Evolutionary conservation across 37 sponge, comb jelly and placozoan species (phyloP).

Genomic region (Tethya wilhelma): DNA sequence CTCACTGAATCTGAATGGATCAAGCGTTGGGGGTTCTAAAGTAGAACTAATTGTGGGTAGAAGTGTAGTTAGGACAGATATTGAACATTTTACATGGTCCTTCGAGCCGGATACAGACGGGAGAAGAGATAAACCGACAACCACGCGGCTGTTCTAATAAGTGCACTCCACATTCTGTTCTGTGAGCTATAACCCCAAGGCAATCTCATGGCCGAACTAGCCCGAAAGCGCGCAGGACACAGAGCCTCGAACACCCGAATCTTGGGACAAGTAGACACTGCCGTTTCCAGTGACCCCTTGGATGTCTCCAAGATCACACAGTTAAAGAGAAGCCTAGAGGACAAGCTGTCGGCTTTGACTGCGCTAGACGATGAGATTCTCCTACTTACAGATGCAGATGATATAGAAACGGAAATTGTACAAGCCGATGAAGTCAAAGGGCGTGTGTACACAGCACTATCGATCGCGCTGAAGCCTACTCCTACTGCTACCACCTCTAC

Average conservation of each 20-base stretch:
- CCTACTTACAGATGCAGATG: not conserved
- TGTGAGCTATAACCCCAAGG: not conserved
- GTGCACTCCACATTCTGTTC: not conserved
- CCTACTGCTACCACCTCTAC: too few relatives aligned
- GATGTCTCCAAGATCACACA: not conserved
- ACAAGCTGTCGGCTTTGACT: not conserved
- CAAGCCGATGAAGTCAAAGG: conserved; percentile 3
- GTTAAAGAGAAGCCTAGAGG: not conserved
- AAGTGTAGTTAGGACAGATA: too few relatives aligned
- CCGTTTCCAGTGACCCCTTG: not conserved
- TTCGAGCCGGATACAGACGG: conserved; percentile 12
- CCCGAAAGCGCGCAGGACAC: too few relatives aligned
- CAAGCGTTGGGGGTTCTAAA: too few relatives aligned
- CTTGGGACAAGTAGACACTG: not conserved
- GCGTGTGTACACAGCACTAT: not conserved
- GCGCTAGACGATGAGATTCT: not conserved
- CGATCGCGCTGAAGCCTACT: too few relatives aligned
- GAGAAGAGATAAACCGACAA: not conserved
- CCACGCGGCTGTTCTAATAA: conserved; percentile 1
- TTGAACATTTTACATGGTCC: too few relatives aligned
- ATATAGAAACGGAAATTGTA: conserved; percentile 24
- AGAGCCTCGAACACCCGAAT: conserved; percentile 22
- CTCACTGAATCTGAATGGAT: too few relatives aligned
- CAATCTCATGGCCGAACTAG: too few relatives aligned
- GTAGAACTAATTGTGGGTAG: too few relatives aligned